Percentiles rank a stretch among this genome's conserved stretches.
phyloP scores from a whole-genome alignment of 2,888 invertebrate species.

The Apomyelois bistriatella region DNA sequence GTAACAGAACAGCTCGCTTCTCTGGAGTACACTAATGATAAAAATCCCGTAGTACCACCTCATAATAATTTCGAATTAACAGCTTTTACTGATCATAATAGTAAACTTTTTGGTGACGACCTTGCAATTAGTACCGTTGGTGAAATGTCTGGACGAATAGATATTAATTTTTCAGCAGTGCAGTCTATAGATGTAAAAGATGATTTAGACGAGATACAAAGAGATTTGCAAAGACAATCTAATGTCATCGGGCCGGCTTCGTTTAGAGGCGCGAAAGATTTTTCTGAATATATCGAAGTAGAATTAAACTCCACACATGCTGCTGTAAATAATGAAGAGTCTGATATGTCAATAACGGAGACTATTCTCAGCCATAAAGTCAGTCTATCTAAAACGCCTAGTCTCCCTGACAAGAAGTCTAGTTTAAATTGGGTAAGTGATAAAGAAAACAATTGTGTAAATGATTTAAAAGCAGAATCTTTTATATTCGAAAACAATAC shows the following conservation, averaged over 20 bases:
- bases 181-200: constrained; percentile 39
- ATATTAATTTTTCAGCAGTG: constrained; percentile 55
- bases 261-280: constrained; percentile 30
- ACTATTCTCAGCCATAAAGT: constrained; percentile 54
- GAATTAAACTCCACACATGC: constrained; percentile 57
- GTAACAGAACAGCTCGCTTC: constrained; percentile 46
- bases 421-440: constrained; percentile 48
- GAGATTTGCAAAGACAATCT: constrained; percentile 39
- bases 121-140: constrained; percentile 36
- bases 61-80: constrained; percentile 54
- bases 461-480: neutral
- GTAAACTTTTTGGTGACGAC: constrained; percentile 54
- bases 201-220: constrained; percentile 60
- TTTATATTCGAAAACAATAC: constrained; percentile 11
- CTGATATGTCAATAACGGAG: constrained; percentile 68
- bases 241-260: constrained; percentile 37
- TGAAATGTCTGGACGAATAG: constrained; percentile 51
- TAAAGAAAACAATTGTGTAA: constrained; percentile 55
- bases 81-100: constrained; percentile 50
- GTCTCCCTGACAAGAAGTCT: constrained; percentile 17
- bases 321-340: constrained; percentile 37
- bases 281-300: constrained; percentile 60
- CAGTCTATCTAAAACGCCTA: neutral
- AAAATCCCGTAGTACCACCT: constrained; percentile 36
- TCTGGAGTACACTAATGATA: constrained; percentile 43